A percentile compares a stretch with the other conserved stretches of the same genome.
phyloP scores from a whole-genome alignment of 2,888 invertebrate genomes.

The Lasius platythorax region DNA sequence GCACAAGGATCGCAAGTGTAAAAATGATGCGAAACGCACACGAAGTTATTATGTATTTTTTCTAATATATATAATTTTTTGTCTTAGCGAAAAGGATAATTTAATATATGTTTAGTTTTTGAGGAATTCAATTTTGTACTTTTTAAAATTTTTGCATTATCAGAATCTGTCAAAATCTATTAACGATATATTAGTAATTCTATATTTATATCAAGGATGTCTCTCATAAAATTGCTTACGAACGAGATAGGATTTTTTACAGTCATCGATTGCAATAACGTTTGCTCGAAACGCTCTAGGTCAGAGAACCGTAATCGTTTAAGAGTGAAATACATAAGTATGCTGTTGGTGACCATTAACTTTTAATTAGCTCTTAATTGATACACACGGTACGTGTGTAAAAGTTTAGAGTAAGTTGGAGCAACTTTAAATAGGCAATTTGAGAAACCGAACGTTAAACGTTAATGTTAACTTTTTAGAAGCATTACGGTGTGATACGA shows the following conservation, averaged over 20 bases:
- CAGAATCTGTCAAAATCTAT: neutral
- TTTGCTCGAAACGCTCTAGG: neutral
- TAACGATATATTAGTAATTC: neutral
- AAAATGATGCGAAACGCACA: neutral
- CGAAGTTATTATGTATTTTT: neutral
- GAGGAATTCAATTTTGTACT: neutral
- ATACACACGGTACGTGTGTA: neutral
- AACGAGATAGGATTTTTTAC: neutral
- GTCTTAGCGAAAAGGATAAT: neutral
- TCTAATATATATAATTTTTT: neutral
- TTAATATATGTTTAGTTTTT: neutral
- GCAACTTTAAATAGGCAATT: neutral
- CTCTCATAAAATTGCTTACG: conserved; percentile 15
- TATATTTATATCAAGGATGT: neutral
- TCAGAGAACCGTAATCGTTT: neutral
- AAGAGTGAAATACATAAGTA: neutral
- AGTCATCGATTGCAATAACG: neutral
- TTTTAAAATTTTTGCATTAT: neutral
- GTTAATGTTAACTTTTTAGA: neutral
- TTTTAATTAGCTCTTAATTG: conserved; percentile 14
- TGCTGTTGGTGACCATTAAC: neutral
- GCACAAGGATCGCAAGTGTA: neutral
- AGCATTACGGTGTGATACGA: neutral
- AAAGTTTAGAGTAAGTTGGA: neutral
- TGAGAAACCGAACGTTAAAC: neutral